phyloP scores from a whole-genome alignment of 2,888 invertebrate species.

The Gari tellinella region DNA sequence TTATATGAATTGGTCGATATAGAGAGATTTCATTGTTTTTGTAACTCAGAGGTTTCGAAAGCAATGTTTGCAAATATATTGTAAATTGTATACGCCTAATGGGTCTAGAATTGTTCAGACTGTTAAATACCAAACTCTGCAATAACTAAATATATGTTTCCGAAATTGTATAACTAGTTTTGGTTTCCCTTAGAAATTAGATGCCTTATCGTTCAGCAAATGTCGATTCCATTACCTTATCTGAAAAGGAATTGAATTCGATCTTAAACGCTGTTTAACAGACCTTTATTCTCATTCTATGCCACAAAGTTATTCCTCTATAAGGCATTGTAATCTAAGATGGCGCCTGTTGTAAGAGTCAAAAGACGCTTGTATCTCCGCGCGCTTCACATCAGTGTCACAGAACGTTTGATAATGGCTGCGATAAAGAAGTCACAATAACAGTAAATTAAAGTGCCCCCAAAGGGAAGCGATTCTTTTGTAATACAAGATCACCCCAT shows the following conservation, averaged over 20 bases:
- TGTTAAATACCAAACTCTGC: background rate
- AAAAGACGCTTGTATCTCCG: background rate
- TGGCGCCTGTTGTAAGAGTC: constrained; percentile 2
- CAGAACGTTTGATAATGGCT: constrained; percentile 1
- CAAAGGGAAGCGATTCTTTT: background rate
- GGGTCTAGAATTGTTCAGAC: background rate
- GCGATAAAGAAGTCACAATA: background rate
- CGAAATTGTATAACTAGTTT: background rate
- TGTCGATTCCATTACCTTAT: constrained; percentile 6
- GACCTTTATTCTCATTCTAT: background rate
- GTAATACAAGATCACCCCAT: no score
- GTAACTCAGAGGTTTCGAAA: no score
- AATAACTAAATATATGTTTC: constrained; percentile 5
- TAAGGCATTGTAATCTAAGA: constrained; percentile 1
- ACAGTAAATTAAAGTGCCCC: constrained; percentile 9
- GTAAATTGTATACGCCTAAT: background rate
- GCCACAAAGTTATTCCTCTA: background rate
- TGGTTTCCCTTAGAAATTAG: constrained; percentile 10
- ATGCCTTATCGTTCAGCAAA: background rate
- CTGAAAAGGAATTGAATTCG: background rate
- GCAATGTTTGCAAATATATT: no score
- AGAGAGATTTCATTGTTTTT: no score
- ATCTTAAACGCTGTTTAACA: background rate
- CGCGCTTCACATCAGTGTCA: background rate
- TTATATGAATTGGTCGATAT: no score